Conservation (phyloP, 1,140 invertebrate genomes). For the Zaprionus capensis region DNA sequence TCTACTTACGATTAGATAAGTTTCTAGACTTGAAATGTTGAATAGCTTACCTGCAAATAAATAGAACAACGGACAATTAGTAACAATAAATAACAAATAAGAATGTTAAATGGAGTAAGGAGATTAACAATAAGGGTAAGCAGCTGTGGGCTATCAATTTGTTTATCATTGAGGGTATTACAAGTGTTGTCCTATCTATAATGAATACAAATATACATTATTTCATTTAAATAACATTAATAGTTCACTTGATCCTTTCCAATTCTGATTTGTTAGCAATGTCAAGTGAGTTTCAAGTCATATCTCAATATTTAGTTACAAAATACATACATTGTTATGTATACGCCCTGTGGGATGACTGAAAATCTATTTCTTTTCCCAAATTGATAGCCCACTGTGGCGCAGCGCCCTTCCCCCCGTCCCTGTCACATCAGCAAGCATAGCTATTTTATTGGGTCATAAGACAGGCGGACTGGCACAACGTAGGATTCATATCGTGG, state of each 20-base stretch:
- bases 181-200: too few relatives aligned
- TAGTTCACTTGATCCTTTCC: too few relatives aligned
- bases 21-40: constrained; percentile 1
- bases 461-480: constrained; percentile 47
- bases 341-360: constrained; percentile 19
- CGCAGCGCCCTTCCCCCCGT: background rate
- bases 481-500: constrained; percentile 64
- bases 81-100: background rate
- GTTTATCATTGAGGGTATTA: too few relatives aligned
- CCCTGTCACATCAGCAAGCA: background rate
- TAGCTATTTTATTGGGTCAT: constrained; percentile 76
- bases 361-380: constrained; percentile 23
- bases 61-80: background rate
- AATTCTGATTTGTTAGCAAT: background rate
- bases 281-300: background rate
- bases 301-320: background rate
- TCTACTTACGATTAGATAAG: constrained; percentile 53
- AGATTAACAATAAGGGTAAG: too few relatives aligned
- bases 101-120: background rate
- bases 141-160: too few relatives aligned
- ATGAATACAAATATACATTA: too few relatives aligned
- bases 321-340: constrained; percentile 6
- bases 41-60: constrained; percentile 43
- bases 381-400: constrained; percentile 42
- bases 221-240: too few relatives aligned